Evolutionary conservation across 2,888 invertebrate species (phyloP).

Genomic region (Drosophila formosana): DNA sequence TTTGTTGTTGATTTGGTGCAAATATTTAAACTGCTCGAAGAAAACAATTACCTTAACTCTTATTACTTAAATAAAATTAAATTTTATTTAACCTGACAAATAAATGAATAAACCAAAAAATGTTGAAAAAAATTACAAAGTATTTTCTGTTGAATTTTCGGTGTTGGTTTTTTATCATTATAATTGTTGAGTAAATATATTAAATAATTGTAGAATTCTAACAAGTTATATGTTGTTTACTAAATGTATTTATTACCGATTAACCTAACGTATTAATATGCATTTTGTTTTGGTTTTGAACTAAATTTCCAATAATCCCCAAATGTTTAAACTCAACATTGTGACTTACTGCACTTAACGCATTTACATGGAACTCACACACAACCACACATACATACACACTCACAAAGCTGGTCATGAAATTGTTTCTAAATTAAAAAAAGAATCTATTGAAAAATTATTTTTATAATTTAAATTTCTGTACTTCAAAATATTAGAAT

Average conservation of each 20-base stretch:
- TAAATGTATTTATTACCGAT: conserved; percentile 1
- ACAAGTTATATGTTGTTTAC: background rate
- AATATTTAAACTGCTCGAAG: conserved; percentile 43
- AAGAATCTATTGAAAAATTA: too few relatives aligned
- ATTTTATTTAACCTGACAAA: conserved; percentile 67
- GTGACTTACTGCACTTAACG: conserved; percentile 27
- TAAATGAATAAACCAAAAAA: conserved; percentile 68
- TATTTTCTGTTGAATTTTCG: conserved; percentile 49
- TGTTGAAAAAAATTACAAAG: conserved; percentile 35
- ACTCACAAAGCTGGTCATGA: conserved; percentile 9
- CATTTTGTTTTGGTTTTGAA: background rate
- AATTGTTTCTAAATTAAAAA: background rate
- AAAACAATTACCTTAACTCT: conserved; percentile 50
- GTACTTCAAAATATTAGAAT: too few relatives aligned
- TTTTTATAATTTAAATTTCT: too few relatives aligned
- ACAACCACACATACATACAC: conserved; percentile 21
- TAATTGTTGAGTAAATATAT: background rate
- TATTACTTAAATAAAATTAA: conserved; percentile 73
- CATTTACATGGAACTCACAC: conserved; percentile 26
- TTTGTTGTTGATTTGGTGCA: conserved; percentile 28
- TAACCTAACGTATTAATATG: background rate
- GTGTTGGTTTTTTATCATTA: conserved; percentile 30
- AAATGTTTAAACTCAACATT: background rate
- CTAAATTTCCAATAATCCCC: background rate
- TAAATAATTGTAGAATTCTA: background rate